Evolutionary conservation across 2,888 invertebrate species (phyloP).

Genomic region (Eupithecia abbreviata): DNA sequence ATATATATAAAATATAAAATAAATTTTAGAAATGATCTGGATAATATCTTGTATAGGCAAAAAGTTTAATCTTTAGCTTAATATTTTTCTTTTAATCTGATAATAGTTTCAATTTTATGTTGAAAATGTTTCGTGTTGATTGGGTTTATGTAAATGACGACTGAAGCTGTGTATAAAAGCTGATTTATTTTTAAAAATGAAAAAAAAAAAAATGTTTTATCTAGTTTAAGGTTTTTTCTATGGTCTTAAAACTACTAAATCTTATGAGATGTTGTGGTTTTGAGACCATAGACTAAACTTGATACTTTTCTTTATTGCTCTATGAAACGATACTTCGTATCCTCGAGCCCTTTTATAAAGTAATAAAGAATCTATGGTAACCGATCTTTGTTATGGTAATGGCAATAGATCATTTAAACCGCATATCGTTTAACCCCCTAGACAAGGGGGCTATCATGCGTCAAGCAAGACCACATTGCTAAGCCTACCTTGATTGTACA

Average conservation of each 20-base stretch:
- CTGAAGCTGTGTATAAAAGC: not conserved
- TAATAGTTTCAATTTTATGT: too few species aligned
- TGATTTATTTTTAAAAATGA: not conserved
- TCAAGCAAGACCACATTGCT: constrained; percentile 1
- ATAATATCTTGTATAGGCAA: too few species aligned
- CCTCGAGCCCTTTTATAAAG: not conserved
- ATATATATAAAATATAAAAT: too few species aligned
- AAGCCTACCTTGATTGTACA: constrained; percentile 9
- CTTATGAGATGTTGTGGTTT: not conserved
- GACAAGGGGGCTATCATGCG: not conserved
- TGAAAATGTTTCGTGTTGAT: not conserved
- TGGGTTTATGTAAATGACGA: not conserved
- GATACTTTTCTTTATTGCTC: not conserved
- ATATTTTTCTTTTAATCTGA: too few species aligned
- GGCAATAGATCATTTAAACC: not conserved
- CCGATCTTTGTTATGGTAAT: not conserved
- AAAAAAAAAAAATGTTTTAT: too few species aligned
- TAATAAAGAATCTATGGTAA: not conserved
- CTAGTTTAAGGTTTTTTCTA: too few species aligned
- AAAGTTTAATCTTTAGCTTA: too few species aligned
- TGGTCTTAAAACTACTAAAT: not conserved
- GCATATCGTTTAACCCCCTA: not conserved
- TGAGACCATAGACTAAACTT: not conserved
- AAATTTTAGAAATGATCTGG: too few species aligned
- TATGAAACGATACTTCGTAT: not conserved